Base-by-base conservation (phyloP, 2,113 vertebrate species). In the Zosterops japonicus region DNA sequence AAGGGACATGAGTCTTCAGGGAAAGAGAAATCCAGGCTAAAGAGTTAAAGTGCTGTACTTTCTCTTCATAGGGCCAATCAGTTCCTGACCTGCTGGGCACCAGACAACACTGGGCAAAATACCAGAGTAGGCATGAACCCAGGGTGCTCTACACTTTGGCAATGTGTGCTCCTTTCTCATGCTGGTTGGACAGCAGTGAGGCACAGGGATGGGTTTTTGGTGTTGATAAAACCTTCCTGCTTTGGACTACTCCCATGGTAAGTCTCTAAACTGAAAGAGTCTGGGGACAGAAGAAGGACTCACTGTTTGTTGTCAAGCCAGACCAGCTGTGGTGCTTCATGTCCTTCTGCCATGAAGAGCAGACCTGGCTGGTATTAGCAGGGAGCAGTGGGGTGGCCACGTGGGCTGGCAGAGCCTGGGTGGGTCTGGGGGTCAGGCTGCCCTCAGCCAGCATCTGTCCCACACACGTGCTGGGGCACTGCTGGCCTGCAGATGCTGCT, bases 381-480 rank as follows among this genome's bases (percentile, higher is more conserved):
- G 49, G 52, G 52, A 28, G 60, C 21, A 27, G 21, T 4, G 9
- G 36, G 17, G 25, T 2, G 25, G 18, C 61, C 1, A 8, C 4
- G 5, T 0, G 5, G 63, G 28, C 39, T n/a, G 52, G 80, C 47
- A 71, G 72, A 44, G 2, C 44, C 39, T 3, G 2, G 35, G 47
- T 4, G 6, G 65, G 12, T 29, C 36, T 76, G 52, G 31, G n/a
- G 49, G 21, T 79, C 50, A 59, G 53, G n/a, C 57, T 79, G 65
- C 41, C 24, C 0, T 1, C n/a, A 39, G 31, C 12, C 16, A 39
- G 44, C 44, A 56, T 60, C 81, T 76, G 84, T 69, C 42, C 41
- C 0, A 4, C 46, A 47, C 0, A 0, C 0, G 0, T 31, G 39
- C 27, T 2, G 1, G 7, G 35, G 53, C 28, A 16, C 71, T 83